A percentile compares a stretch with the other conserved stretches of the same genome.
Evolutionary conservation across 2,113 vertebrate species (phyloP).

Genomic region (Galbula dea): DNA sequence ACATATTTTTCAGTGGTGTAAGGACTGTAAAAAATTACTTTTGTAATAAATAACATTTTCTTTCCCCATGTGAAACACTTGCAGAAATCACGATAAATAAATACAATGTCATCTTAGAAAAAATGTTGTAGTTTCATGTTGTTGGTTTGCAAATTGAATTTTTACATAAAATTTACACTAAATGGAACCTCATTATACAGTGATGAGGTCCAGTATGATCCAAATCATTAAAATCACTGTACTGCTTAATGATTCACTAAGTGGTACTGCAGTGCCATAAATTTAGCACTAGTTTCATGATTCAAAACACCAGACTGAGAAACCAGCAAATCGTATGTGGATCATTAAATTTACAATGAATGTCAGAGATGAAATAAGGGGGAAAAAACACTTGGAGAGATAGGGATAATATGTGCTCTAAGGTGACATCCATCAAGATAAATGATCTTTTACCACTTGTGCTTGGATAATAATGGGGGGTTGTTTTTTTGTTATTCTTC

Average conservation of each 20-base stretch:
- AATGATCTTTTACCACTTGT: constrained; percentile 80
- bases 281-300: constrained; percentile 83
- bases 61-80: constrained; percentile 39
- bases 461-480: constrained; percentile 78
- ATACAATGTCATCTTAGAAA: constrained; percentile 75
- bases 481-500: constrained; percentile 79
- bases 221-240: constrained; percentile 84
- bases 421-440: constrained; percentile 85
- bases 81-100: constrained; percentile 71
- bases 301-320: constrained; percentile 83
- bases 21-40: constrained; percentile 13
- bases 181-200: constrained; percentile 83
- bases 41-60: constrained; percentile 2
- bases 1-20: not conserved
- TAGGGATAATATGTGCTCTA: constrained; percentile 84
- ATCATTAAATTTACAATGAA: constrained; percentile 88
- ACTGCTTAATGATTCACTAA: constrained; percentile 86
- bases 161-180: constrained; percentile 85
- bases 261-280: constrained; percentile 79
- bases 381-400: constrained; percentile 83
- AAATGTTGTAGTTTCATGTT: constrained; percentile 83
- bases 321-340: constrained; percentile 85
- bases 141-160: constrained; percentile 85
- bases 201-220: constrained; percentile 83
- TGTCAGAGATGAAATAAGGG: constrained; percentile 86